Conservation (phyloP, 2,888 invertebrate genomes). For the Rhamnusium bicolor region DNA sequence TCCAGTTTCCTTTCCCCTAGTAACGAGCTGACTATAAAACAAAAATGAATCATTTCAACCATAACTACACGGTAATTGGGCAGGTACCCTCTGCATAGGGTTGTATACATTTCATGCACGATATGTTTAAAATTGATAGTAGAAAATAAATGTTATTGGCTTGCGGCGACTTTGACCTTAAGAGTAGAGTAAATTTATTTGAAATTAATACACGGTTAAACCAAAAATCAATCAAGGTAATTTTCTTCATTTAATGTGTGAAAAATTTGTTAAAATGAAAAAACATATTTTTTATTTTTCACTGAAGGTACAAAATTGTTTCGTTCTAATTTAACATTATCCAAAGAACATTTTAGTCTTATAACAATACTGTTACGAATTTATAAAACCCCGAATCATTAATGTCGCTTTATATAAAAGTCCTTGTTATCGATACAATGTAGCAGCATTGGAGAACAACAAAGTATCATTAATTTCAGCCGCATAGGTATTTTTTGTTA, state of each 20-base stretch:
- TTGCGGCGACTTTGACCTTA: neutral
- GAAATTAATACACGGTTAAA: no score
- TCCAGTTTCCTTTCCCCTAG: no score
- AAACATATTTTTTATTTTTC: no score
- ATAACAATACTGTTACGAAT: neutral
- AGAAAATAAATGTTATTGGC: neutral
- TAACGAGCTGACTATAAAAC: no score
- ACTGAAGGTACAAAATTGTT: no score
- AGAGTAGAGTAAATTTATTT: no score
- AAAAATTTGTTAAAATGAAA: no score
- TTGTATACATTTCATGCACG: neutral
- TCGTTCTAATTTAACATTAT: no score
- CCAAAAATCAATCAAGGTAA: no score
- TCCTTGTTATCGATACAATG: neutral
- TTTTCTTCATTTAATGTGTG: no score
- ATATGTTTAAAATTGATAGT: neutral
- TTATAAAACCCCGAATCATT: neutral
- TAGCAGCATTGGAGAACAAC: neutral
- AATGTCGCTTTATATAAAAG: neutral
- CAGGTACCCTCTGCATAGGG: neutral
- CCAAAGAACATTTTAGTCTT: no score
- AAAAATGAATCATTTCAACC: neutral
- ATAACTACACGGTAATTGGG: neutral
- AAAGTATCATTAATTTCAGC: neutral
- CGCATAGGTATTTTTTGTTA: neutral